phyloP scores from a whole-genome alignment of 2,888 invertebrate species.

The Meta bourneti region DNA sequence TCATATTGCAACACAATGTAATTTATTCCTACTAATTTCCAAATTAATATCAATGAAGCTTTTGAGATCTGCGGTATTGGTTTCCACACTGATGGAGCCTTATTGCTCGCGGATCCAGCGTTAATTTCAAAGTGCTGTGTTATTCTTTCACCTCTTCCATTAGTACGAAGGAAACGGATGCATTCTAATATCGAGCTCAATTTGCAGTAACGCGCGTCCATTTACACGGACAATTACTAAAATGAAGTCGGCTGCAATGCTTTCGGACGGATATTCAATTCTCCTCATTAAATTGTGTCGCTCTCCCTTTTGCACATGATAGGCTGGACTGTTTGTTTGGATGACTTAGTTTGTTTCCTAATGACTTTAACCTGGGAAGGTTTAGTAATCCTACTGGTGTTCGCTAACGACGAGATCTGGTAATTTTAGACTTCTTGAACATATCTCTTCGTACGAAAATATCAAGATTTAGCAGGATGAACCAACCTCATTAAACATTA shows the following conservation, averaged over 20 bases:
- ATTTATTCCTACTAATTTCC: background rate
- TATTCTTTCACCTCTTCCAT: constrained; percentile 1
- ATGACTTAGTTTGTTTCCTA: background rate
- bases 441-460: too few species aligned
- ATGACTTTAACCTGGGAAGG: background rate
- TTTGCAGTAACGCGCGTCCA: constrained; percentile 29
- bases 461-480: too few species aligned
- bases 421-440: too few species aligned
- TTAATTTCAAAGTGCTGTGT: background rate
- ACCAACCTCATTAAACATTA: too few species aligned
- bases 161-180: constrained; percentile 13
- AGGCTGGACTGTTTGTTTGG: background rate
- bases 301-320: too few species aligned
- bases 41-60: background rate
- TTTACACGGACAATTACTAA: constrained; percentile 28
- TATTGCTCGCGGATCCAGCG: background rate
- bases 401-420: too few species aligned
- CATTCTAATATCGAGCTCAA: background rate
- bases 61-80: too few species aligned
- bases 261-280: constrained; percentile 13
- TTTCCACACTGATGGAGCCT: background rate
- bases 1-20: too few species aligned
- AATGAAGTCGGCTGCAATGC: constrained; percentile 26
- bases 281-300: background rate
- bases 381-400: too few species aligned